Evolutionary conservation across 2,888 invertebrate species (phyloP), one percentile per base, ranked within the genome.

Genomic region (Boloria selene): DNA sequence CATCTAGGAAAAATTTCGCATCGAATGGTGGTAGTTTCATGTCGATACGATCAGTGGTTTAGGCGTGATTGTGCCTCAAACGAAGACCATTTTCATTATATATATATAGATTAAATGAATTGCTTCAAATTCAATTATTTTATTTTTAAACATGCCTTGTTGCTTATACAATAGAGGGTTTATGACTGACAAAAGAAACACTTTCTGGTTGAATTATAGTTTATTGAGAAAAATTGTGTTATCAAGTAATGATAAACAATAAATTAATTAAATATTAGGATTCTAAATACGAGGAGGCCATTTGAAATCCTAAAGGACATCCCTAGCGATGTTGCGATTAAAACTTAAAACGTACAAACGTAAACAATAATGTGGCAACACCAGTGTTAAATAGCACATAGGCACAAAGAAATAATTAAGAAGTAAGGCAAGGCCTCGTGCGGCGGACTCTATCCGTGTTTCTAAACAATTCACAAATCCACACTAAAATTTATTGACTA

Each of bases 141-240:
- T 49, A 7, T 16, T 49, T 49, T 49, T 31, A 31, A 5, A 38
- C 10, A 10, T 38, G 7, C 10, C 10, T 22, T 38, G 10, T 38
- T 10, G 2, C 0, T 38, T 10, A 38, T 38, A 38, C 2, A 13
- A 13, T 38, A 17, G 13, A 6, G 16, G 14, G 14, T n/a, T 10
- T 14, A 13, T 42, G 42, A 42, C 3, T 17, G 17, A 18, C 17
- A 65, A 70, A 67, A 52, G 72, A 78, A 81, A 76, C 73, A 64
- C 67, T 70, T 69, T 68, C 31, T 74, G 79, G 74, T 80, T 77
- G 78, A 84, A 84, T 87, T 79, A 85, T 72, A 79, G 80, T 91
- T 91, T 90, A 90, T 90, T 90, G 81, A 86, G 81, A 89, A 90
- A 22, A 90, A 86, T 87, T 87, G 83, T 85, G 90, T 92, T 90